Conservation (phyloP, 2,113 vertebrate genomes). For the Egretta garzetta region DNA sequence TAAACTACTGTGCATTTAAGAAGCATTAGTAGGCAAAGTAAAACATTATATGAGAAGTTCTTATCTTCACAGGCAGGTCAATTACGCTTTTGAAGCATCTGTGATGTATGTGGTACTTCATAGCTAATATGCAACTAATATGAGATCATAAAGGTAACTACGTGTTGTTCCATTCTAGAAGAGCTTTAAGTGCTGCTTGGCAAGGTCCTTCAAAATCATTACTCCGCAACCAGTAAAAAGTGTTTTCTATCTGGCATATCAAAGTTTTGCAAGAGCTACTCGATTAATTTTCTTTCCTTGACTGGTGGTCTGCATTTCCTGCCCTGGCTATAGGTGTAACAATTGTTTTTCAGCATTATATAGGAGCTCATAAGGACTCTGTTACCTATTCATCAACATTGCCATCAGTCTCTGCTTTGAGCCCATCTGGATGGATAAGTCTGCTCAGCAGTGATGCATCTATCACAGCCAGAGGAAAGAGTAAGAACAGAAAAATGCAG, state of each 20-base stretch:
- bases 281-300: not conserved
- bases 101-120: not conserved
- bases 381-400: not conserved
- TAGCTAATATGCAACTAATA: conserved; percentile 20
- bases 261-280: not conserved
- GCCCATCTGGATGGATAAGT: not conserved
- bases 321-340: not conserved
- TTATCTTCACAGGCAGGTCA: not conserved
- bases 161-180: not conserved
- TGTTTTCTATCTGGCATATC: not conserved
- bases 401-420: not conserved
- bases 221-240: not conserved
- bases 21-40: not conserved
- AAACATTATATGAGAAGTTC: not conserved
- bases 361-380: fast-evolving
- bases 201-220: not conserved
- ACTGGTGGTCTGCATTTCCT: not conserved
- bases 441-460: not conserved
- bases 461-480: not conserved
- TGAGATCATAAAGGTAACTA: not conserved
- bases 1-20: not conserved
- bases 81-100: not conserved
- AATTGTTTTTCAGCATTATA: not conserved
- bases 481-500: not conserved
- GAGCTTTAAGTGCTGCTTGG: not conserved